These are phyloP conservation scores for Leistus spinibarbis DNA, from an alignment of 2,888 invertebrate species.

Conservation along the genomic window DNA sequence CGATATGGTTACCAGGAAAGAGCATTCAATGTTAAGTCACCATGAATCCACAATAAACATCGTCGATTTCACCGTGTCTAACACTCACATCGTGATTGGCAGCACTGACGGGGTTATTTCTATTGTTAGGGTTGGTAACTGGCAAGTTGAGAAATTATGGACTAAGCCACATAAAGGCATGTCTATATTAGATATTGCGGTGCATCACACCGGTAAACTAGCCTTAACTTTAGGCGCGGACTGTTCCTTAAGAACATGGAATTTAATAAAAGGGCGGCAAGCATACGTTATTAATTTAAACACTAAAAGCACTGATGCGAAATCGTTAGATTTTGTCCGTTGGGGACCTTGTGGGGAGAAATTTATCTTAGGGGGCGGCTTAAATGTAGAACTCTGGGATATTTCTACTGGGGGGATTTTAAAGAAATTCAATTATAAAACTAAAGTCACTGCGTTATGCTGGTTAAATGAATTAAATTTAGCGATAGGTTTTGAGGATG, in stretches of 20 bases:
- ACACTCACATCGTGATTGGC: conserved; percentile 80
- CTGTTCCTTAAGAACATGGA: conserved; percentile 88
- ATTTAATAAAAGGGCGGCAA: conserved; percentile 87
- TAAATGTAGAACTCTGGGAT: conserved; percentile 79
- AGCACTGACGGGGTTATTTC: conserved; percentile 86
- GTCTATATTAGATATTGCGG: conserved; percentile 73
- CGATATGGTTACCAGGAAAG: conserved; percentile 77
- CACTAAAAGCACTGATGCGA: conserved; percentile 64
- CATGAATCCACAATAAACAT: conserved; percentile 85
- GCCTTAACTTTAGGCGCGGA: conserved; percentile 87
- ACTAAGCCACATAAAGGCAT: conserved; percentile 81
- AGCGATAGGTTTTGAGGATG: conserved; percentile 76
- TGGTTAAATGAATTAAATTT: conserved; percentile 71
- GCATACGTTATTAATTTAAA: conserved; percentile 89
- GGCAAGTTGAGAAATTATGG: conserved; percentile 86
- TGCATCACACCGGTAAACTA: conserved; percentile 87
- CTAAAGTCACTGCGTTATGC: conserved; percentile 71
- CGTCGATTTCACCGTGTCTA: conserved; percentile 76
- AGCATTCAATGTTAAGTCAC: conserved; percentile 79
- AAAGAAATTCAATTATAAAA: conserved; percentile 68
- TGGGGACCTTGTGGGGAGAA: conserved; percentile 81
- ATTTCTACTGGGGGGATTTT: conserved; percentile 77
- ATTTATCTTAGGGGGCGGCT: conserved; percentile 77
- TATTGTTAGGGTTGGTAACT: conserved; percentile 80
- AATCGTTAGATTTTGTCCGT: conserved; percentile 49